Base-by-base conservation (phyloP, 2,113 vertebrate species). In the Zosterops pallidus region DNA sequence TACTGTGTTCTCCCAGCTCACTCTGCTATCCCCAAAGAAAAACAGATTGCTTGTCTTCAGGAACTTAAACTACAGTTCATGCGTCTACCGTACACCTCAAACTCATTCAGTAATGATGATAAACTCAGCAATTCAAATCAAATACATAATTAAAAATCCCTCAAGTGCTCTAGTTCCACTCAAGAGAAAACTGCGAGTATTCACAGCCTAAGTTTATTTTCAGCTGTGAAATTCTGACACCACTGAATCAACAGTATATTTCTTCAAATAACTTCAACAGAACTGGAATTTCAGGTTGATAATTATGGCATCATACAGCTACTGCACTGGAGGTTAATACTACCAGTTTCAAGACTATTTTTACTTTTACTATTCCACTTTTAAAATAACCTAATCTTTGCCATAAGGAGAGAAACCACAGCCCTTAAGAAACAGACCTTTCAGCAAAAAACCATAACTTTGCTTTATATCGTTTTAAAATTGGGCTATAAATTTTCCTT, bases 111-210 rank as follows among this genome's bases (percentile, higher is more conserved):
- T 70, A 83, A 86, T 14, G 50, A 88, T 9, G 55, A 77, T 65
- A 92, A 97, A 95, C 75, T 95, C 94, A 88, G 75, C 86, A 31
- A 65, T 80, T 91, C 70, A 85, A 95, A 89, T 70, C 37, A 62
- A 69, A 46, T 47, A 67, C 26, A 23, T 69, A 88, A 94, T 75
- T 92, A 67, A 83, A 95, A 85, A 44, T 60, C 20, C 64, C 74
- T 89, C 1, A 2, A 88, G 82, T 39, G 49, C 88, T 71, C 69
- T 62, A 59, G 47, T 68, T 86, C 77, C 65, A 92, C 85, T 94
- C 76, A 75, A 71, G 79, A 94, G 90, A 94, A 90, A 92, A 78
- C 13, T 0, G 76, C 80, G 81, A 77, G 21, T 74, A 53, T 62
- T 87, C 57, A 26, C 18, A 31, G 85, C 0, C 1, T 68, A 80